Conservation (phyloP, 2,888 invertebrate species). For the Laspeyria flexula region DNA sequence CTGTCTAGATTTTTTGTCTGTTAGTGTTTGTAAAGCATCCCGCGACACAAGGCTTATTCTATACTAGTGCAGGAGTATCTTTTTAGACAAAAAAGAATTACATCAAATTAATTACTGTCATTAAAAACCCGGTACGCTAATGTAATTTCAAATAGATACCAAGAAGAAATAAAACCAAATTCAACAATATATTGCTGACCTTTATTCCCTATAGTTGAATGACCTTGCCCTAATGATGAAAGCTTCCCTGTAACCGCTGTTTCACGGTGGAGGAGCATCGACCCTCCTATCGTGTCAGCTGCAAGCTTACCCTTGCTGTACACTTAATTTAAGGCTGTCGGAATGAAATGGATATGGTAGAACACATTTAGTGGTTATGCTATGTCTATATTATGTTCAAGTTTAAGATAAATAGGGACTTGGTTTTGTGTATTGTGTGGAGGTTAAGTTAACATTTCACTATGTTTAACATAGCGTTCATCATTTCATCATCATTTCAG, state of each 20-base stretch:
- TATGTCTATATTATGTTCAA: background rate
- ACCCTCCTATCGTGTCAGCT: slow-evolving; percentile 17
- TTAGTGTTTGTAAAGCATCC: no score
- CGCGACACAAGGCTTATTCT: no score
- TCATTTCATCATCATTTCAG: no score
- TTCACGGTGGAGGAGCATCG: slow-evolving; percentile 16
- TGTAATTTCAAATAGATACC: no score
- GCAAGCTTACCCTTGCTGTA: slow-evolving; percentile 12
- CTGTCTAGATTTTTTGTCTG: no score
- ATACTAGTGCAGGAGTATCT: no score
- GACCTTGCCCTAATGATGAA: slow-evolving; percentile 13
- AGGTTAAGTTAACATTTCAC: background rate
- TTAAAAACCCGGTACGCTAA: no score
- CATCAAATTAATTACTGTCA: no score
- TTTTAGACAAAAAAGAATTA: no score
- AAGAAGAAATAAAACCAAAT: no score
- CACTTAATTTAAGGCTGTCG: slow-evolving; percentile 14
- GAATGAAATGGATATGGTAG: slow-evolving; percentile 4
- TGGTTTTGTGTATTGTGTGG: background rate
- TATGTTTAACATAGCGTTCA: no score
- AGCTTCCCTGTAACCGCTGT: slow-evolving; percentile 10
- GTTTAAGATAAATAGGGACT: no score
- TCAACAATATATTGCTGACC: background rate
- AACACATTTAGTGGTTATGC: background rate
- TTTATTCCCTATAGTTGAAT: background rate